Percentiles rank a stretch among this genome's conserved stretches.
Conservation (phyloP, 2,888 invertebrate genomes). For the Chymomyza caudatula region DNA sequence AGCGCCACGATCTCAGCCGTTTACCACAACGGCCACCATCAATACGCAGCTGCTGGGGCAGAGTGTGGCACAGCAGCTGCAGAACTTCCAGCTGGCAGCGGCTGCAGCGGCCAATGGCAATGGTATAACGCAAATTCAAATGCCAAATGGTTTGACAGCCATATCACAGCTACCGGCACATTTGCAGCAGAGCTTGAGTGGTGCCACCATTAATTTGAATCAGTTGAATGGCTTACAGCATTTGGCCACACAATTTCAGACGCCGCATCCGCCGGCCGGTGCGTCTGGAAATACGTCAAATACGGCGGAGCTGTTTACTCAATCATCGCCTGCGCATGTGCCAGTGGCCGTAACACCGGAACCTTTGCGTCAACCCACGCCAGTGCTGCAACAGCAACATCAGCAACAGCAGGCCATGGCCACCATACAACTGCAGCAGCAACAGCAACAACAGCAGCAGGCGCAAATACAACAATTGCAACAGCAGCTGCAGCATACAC, state of each 20-base stretch:
- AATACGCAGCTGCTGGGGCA: constrained; percentile 77
- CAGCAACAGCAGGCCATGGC: constrained; percentile 65
- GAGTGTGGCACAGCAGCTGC: constrained; percentile 76
- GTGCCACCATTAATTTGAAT: constrained; percentile 76
- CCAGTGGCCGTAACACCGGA: constrained; percentile 74
- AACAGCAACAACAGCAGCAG: constrained; percentile 68
- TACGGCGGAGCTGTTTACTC: constrained; percentile 58
- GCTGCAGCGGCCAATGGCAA: constrained; percentile 74
- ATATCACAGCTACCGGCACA: constrained; percentile 77
- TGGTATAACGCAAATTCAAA: constrained; percentile 77
- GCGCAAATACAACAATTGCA: constrained; percentile 58
- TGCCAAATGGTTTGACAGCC: constrained; percentile 77
- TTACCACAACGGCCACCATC: constrained; percentile 74
- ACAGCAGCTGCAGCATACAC: constrained; percentile 61
- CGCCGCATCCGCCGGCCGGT: constrained; percentile 67
- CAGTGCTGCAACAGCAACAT: constrained; percentile 58
- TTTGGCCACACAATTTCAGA: constrained; percentile 76
- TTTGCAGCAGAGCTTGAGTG: constrained; percentile 75
- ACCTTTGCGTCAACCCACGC: constrained; percentile 73
- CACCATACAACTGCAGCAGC: constrained; percentile 71
- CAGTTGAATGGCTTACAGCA: constrained; percentile 77
- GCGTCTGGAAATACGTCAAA: constrained; percentile 20
- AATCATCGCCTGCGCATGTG: constrained; percentile 71
- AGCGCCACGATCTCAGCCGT: constrained; percentile 77
- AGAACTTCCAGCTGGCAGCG: constrained; percentile 76